Evolutionary conservation across 2,888 invertebrate species (phyloP).

Genomic region (Mermis nigrescens): DNA sequence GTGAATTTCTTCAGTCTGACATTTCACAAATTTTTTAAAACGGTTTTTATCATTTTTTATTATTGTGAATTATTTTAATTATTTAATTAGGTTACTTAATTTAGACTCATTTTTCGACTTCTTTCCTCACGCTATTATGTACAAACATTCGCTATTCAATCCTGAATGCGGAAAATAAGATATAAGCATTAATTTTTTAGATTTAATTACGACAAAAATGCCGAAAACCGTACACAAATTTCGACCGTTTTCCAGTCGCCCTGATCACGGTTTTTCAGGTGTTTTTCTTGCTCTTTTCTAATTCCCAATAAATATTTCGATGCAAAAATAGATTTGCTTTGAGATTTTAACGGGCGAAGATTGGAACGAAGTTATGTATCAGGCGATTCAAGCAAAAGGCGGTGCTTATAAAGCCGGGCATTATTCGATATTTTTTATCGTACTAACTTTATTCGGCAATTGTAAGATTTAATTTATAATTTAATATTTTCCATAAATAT

Average conservation of each 20-base stretch:
- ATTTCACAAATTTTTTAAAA: too few species aligned
- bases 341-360: constrained; percentile 99
- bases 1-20: too few species aligned
- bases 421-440: constrained; percentile 95
- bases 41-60: too few species aligned
- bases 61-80: too few species aligned
- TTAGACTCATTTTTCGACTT: too few species aligned
- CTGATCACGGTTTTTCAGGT: constrained; percentile 98
- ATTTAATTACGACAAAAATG: constrained; percentile 34
- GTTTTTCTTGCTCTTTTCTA: not conserved
- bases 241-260: constrained; percentile 98
- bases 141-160: too few species aligned
- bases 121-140: too few species aligned
- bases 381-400: constrained; percentile 88
- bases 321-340: constrained; percentile 8
- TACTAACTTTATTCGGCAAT: constrained; percentile 96
- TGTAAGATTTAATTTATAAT: constrained; percentile 38
- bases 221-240: constrained; percentile 88
- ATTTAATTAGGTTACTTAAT: too few species aligned
- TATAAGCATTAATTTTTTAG: constrained; percentile 24
- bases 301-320: not conserved
- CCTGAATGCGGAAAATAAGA: too few species aligned
- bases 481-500: not conserved
- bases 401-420: constrained; percentile 72
- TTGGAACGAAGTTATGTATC: constrained; percentile 99